A percentile compares a stretch with the other conserved stretches of the same genome.
Evolutionary conservation across 1,140 invertebrate species (phyloP).

Genomic region (Fopius arisanus): DNA sequence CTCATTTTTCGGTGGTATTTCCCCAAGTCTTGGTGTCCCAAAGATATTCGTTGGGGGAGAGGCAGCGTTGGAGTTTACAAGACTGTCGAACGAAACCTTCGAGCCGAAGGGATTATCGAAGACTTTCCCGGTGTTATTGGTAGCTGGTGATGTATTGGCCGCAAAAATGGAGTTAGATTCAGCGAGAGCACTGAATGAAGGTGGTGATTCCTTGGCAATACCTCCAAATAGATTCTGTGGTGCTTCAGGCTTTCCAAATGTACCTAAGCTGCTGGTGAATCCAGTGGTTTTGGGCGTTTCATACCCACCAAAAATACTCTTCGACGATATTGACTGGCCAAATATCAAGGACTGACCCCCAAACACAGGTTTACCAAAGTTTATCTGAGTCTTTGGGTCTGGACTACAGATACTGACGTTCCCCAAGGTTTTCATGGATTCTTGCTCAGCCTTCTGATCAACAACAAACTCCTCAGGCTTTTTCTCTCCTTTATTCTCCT

Average conservation of each 20-base stretch:
- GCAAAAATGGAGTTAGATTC: neutral
- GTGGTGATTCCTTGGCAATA: neutral
- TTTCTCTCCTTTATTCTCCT: neutral
- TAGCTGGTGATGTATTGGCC: neutral
- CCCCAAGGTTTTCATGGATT: neutral
- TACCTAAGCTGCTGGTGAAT: neutral
- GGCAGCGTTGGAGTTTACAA: neutral
- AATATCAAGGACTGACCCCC: neutral
- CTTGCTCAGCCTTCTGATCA: neutral
- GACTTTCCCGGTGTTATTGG: neutral
- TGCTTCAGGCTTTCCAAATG: neutral
- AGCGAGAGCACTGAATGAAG: neutral
- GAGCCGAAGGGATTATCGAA: constrained; percentile 10
- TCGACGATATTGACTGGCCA: neutral
- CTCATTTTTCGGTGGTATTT: neutral
- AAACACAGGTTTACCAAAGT: neutral
- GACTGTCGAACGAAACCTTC: neutral
- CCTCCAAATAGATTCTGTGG: neutral
- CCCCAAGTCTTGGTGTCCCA: neutral
- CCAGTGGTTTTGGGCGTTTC: neutral
- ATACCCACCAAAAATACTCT: constrained; percentile 24
- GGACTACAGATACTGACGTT: neutral
- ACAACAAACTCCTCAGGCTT: neutral
- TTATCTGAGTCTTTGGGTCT: neutral
- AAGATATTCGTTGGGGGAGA: neutral